phyloP scores from a whole-genome alignment of 2,113 vertebrate genomes.

The Erpornis zantholeuca region DNA sequence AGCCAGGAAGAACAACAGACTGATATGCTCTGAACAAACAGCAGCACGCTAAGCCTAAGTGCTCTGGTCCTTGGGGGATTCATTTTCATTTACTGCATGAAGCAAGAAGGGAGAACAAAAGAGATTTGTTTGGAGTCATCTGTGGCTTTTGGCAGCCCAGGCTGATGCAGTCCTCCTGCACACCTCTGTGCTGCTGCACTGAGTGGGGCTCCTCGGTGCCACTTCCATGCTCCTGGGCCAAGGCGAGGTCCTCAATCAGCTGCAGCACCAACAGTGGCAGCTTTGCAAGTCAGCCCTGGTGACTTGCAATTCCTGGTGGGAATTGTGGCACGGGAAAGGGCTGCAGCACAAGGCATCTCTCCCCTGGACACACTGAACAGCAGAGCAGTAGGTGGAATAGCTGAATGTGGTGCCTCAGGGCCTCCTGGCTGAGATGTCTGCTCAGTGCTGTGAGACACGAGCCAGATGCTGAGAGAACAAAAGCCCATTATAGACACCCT shows the following conservation, averaged over 20 bases:
- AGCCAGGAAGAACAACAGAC: conserved; percentile 58
- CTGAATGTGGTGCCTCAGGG: background rate
- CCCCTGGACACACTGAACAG: background rate
- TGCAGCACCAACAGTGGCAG: background rate
- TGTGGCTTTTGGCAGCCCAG: background rate
- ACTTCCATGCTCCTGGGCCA: background rate
- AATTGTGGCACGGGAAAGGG: fast-evolving
- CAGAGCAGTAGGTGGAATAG: background rate
- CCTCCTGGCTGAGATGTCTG: background rate
- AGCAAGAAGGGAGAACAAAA: background rate
- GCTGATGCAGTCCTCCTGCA: background rate
- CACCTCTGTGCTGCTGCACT: background rate
- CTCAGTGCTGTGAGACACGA: background rate
- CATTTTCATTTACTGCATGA: conserved; percentile 2
- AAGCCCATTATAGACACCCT: background rate
- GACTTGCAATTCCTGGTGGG: background rate
- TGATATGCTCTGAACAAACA: conserved; percentile 4
- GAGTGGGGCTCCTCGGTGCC: fast-evolving
- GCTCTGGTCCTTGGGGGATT: background rate
- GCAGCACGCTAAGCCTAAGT: background rate
- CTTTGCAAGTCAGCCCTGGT: background rate
- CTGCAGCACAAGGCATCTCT: background rate
- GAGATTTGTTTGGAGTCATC: background rate
- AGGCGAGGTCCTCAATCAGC: background rate
- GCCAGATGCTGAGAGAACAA: background rate